These are phyloP conservation scores for Muntiacus muntjak DNA, from an alignment of 2,113 vertebrate species.

Conservation along the genomic window DNA sequence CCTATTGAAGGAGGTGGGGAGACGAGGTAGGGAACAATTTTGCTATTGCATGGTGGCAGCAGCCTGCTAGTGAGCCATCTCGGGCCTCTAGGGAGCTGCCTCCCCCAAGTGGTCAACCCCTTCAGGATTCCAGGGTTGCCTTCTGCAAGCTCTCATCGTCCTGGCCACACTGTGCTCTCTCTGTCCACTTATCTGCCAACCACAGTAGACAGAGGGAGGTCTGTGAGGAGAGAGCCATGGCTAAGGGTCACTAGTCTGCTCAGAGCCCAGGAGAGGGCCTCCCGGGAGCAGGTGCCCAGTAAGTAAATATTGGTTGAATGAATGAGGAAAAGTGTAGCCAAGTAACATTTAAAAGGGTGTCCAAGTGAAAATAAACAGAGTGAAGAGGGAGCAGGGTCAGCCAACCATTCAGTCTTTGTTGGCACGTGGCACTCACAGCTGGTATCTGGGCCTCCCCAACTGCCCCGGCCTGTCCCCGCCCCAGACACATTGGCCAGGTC, in stretches of 20 bases:
- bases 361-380: slow-evolving; percentile 15
- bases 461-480: not conserved
- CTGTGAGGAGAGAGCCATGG: not conserved
- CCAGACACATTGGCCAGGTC: not conserved
- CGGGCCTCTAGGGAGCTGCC: not conserved
- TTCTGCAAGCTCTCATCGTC: not conserved
- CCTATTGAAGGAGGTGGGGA: not conserved
- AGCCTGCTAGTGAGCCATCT: not conserved
- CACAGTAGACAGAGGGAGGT: not conserved
- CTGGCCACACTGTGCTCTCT: not conserved
- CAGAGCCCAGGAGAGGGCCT: not conserved
- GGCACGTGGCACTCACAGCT: not conserved
- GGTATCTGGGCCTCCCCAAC: not conserved
- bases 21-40: not conserved
- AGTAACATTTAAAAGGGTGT: not conserved
- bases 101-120: accelerated
- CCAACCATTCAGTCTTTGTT: not conserved
- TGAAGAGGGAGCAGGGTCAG: not conserved
- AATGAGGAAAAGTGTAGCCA: not conserved
- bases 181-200: not conserved
- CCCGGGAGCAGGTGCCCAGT: not conserved
- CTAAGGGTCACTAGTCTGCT: not conserved
- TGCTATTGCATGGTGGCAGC: not conserved
- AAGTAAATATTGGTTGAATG: not conserved
- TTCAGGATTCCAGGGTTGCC: not conserved